A percentile compares a stretch with the other conserved stretches of the same genome.
Conservation (phyloP, 1,140 invertebrate genomes). For the Aethina tumida region DNA sequence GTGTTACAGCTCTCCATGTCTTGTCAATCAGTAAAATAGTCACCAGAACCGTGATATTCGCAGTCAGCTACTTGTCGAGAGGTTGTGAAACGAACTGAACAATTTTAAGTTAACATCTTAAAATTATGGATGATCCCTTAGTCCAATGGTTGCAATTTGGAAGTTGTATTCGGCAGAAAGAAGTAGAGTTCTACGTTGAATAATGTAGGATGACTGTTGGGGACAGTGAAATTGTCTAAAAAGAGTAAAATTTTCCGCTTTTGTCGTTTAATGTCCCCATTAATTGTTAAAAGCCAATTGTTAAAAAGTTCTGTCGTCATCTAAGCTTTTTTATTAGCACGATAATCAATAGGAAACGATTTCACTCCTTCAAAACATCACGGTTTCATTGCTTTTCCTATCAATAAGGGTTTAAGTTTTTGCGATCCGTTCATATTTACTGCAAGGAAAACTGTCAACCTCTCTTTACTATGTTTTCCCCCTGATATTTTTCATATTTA, state of each 20-base stretch:
- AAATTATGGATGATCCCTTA: conserved; percentile 1
- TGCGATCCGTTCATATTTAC: conserved; percentile 7
- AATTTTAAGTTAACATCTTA: conserved; percentile 1
- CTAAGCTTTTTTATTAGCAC: conserved; percentile 9
- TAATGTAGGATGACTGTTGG: conserved; percentile 9
- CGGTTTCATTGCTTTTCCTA: conserved; percentile 4
- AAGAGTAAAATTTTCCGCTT: conserved; percentile 8
- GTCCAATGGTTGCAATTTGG: conserved; percentile 7
- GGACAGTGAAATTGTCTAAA: conserved; percentile 9
- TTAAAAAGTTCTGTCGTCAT: too few relatives aligned
- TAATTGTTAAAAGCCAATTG: conserved; percentile 10
- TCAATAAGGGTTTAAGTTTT: too few relatives aligned
- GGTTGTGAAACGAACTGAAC: too few relatives aligned
- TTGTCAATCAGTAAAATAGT: too few relatives aligned
- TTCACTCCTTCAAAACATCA: conserved; percentile 3
- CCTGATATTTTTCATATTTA: conserved; percentile 7
- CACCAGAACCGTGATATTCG: too few relatives aligned
- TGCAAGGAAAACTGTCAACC: conserved; percentile 7
- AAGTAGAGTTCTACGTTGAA: conserved; percentile 2
- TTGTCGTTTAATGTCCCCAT: conserved; percentile 10
- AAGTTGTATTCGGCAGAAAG: conserved; percentile 1
- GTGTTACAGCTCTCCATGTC: too few relatives aligned
- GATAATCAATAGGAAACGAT: conserved; percentile 5
- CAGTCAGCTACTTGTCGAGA: too few relatives aligned
- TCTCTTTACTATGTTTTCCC: too few relatives aligned